phyloP scores from a whole-genome alignment of 1,140 invertebrate species.

The Cotesia chilonis region DNA sequence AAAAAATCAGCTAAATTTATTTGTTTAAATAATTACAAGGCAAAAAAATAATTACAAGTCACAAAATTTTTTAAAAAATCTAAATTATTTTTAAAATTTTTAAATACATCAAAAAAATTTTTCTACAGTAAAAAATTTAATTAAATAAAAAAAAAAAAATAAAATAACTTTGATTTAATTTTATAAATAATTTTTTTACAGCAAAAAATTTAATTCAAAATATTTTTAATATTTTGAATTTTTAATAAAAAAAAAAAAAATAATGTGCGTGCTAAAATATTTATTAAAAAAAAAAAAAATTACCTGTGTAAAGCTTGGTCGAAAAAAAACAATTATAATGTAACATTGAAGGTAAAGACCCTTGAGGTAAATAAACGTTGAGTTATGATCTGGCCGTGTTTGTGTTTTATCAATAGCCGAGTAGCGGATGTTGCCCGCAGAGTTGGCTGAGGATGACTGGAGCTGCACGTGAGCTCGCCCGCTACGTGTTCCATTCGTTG shows the following conservation, averaged over 20 bases:
- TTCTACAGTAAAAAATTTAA: no score
- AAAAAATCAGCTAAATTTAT: no score
- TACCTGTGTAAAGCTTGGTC: background rate
- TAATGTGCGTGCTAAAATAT: background rate
- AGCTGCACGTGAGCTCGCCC: slow-evolving; percentile 26
- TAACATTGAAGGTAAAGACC: slow-evolving; percentile 6
- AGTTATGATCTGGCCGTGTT: background rate
- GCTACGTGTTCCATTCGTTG: slow-evolving; percentile 11
- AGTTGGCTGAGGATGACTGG: slow-evolving; percentile 19
- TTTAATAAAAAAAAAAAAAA: background rate
- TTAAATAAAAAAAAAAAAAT: no score
- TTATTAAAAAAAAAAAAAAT: background rate
- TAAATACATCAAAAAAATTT: no score
- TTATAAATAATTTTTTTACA: no score
- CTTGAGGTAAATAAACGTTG: background rate
- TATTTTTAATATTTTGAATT: background rate
- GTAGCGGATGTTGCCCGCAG: slow-evolving; percentile 18
- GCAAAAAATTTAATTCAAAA: no score
- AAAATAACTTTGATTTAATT: no score
- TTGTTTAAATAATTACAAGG: no score
- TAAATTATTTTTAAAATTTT: no score
- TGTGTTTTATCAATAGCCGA: background rate
- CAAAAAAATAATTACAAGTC: no score
- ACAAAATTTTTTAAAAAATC: no score
- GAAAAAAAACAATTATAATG: background rate